Base-by-base conservation (phyloP, 2,888 invertebrate genomes). In the Lithophane semibrunnea region DNA sequence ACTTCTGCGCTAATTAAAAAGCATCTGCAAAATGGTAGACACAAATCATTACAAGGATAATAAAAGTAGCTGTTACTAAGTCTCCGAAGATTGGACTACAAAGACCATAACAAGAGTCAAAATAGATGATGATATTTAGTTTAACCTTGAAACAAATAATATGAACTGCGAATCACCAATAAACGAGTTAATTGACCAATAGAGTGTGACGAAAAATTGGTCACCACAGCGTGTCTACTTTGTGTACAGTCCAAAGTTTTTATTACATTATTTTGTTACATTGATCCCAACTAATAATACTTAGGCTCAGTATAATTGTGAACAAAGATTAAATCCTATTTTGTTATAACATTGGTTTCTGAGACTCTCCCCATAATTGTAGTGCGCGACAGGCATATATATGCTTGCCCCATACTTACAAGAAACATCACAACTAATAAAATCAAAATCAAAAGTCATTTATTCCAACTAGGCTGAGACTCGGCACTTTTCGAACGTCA, bases 151-250 rank as follows among this genome's bases (percentile, higher is more conserved):
- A 78, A 60, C 73, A 70, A 82, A 73, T 85, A 78, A 85, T 75
- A 71, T 42, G 47, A 75, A 21, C 70, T 29, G 56, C 86, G 75
- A 85, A 82, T 83, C 73, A 49, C 47, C 83, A 77, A 82, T 73
- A 73, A 58, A 71, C 58, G 66, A 66, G 77, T 82, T 77, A 82
- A 84, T 85, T 84, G 84, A 61, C 60, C 86, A 82, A 73, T 84
- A 70, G 58, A 85, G 70, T 58, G 70, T 78, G 73, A 78, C 75
- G 67, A 81, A 75, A 73, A 56, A 16, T 44, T 80, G 54, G 47
- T 58, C 44, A 67, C 47, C 44, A 71, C 13, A 3, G 29, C 65
- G 42, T 73, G 49, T 68, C 44, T 13, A 42, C 52, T 66, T 21
- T n/a, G 16, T 60, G 21, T 37, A 47, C 16, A 29, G 47, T 16